A percentile compares a stretch with the other conserved stretches of the same genome.
Conservation (phyloP, 2,888 invertebrate genomes). For the Eulithis testata region DNA sequence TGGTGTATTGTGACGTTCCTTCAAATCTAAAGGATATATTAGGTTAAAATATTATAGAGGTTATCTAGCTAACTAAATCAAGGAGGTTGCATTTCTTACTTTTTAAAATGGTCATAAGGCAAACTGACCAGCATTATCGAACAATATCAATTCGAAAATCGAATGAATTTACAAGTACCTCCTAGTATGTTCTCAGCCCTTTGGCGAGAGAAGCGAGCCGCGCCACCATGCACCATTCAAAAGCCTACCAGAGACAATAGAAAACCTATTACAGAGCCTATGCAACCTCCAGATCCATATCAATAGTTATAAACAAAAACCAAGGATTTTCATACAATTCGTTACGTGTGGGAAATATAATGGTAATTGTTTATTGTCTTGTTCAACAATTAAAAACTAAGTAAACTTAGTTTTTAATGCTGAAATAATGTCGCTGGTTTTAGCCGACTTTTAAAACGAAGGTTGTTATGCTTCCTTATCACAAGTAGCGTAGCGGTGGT, state of each 20-base stretch:
- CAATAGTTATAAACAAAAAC: constrained; percentile 65
- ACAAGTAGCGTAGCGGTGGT: not conserved
- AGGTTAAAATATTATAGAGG: no score
- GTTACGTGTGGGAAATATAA: constrained; percentile 65
- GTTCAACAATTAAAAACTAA: constrained; percentile 64
- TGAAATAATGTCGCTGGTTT: not conserved
- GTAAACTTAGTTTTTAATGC: constrained; percentile 40
- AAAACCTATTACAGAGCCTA: constrained; percentile 43
- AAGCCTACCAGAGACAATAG: constrained; percentile 37
- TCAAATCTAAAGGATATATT: no score
- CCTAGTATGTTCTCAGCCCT: not conserved
- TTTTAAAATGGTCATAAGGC: no score
- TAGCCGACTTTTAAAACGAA: no score
- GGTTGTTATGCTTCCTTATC: not conserved
- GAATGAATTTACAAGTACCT: not conserved
- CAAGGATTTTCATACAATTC: constrained; percentile 73
- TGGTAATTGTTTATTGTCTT: constrained; percentile 73
- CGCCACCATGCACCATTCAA: constrained; percentile 9
- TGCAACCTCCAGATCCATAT: constrained; percentile 76
- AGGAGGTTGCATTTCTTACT: no score
- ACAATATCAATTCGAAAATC: no score
- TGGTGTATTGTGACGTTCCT: no score
- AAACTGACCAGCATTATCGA: no score
- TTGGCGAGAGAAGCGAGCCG: constrained; percentile 2
- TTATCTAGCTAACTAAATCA: no score